phyloP scores from a whole-genome alignment of 2,113 vertebrate species.

The Pomatostomus ruficeps region DNA sequence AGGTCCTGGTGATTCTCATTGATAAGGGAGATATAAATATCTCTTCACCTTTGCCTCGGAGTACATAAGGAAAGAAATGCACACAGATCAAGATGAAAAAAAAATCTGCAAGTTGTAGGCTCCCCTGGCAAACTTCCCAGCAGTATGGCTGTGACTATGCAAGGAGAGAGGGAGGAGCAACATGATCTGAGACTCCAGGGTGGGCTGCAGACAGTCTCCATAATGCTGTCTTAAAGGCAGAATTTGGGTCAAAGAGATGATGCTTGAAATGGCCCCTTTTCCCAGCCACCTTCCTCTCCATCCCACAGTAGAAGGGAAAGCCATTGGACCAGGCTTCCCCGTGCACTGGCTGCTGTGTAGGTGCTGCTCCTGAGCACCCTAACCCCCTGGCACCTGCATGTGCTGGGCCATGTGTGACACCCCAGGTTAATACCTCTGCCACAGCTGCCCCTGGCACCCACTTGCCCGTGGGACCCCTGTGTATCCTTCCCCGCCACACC shows the following conservation, averaged over 20 bases:
- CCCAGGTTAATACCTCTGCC: background rate
- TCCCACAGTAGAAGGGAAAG: background rate
- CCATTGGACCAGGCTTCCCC: background rate
- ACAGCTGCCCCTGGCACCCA: background rate
- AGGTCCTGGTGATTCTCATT: background rate
- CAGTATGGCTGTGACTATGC: background rate
- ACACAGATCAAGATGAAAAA: background rate
- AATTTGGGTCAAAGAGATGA: background rate
- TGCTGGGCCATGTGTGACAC: background rate
- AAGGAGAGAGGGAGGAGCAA: background rate
- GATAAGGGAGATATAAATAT: background rate
- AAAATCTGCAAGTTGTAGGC: background rate
- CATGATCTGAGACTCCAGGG: background rate
- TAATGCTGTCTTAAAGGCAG: background rate
- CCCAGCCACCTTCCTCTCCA: background rate
- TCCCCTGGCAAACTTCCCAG: background rate
- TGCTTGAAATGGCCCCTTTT: background rate
- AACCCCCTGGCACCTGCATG: rapidly evolving
- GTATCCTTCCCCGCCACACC: rapidly evolving
- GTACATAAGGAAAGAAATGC: background rate
- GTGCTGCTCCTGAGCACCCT: background rate
- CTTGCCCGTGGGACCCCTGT: rapidly evolving
- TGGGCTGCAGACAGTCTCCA: background rate
- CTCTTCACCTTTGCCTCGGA: background rate
- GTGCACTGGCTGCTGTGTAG: rapidly evolving